Evolutionary conservation across 2,797 vertebrate species (phyloP).

Genomic region (Poeciliopsis gracilis): DNA sequence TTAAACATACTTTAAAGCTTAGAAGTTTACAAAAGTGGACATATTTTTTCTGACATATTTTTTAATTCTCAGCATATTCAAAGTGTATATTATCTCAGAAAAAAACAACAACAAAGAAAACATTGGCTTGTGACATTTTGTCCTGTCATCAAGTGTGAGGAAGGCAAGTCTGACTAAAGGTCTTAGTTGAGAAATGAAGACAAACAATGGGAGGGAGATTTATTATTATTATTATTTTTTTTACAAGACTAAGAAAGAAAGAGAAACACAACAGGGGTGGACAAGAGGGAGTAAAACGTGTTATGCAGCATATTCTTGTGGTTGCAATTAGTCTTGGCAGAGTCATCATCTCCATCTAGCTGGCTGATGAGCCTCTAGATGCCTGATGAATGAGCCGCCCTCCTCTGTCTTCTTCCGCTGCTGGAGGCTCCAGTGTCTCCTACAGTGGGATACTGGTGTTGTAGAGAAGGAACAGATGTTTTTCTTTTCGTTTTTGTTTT

Average conservation of each 20-base stretch:
- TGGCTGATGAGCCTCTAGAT: constrained; percentile 28
- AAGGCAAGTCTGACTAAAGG: constrained; percentile 41
- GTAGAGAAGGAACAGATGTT: constrained; percentile 65
- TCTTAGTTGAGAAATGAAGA: constrained; percentile 30
- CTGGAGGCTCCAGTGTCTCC: constrained; percentile 19
- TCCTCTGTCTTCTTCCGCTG: constrained; percentile 25
- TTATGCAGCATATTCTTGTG: constrained; percentile 20
- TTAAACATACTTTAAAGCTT: neutral
- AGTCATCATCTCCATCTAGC: constrained; percentile 42
- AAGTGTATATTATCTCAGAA: neutral
- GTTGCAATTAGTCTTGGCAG: constrained; percentile 37
- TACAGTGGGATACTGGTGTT: constrained; percentile 31
- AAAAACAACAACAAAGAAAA: neutral
- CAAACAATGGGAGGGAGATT: constrained; percentile 1
- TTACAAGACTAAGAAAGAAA: constrained; percentile 9
- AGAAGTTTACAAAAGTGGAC: neutral
- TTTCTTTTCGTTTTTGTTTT: constrained; percentile 7
- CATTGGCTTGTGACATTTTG: constrained; percentile 51
- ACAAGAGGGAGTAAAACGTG: neutral
- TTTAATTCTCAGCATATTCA: constrained; percentile 22
- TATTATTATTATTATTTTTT: constrained; percentile 5
- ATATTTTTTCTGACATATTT: constrained; percentile 36
- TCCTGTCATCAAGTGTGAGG: constrained; percentile 33
- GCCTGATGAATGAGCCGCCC: constrained; percentile 55
- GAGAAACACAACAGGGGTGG: constrained; percentile 14